A percentile compares a stretch with the other conserved stretches of the same genome.
Conservation (phyloP, 1,140 invertebrate species). For the Pseudomyrmex cubaensis region DNA sequence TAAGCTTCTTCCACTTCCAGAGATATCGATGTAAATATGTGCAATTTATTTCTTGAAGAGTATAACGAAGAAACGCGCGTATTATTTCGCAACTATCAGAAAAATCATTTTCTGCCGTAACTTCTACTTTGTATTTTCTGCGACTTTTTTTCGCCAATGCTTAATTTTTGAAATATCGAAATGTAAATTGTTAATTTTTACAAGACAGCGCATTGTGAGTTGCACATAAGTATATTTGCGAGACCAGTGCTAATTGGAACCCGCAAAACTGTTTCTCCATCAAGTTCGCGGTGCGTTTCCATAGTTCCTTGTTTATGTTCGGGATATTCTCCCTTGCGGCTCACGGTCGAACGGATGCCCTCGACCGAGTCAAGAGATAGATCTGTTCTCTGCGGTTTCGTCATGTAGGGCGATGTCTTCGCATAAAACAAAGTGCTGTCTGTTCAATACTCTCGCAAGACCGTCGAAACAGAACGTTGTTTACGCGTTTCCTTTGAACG, state of each 20-base stretch:
- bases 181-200: no score
- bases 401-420: neutral
- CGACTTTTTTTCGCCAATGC: no score
- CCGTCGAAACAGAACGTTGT: constrained; percentile 16
- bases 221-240: constrained; percentile 14
- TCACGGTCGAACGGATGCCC: neutral
- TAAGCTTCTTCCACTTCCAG: no score
- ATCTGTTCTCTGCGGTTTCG: constrained; percentile 14
- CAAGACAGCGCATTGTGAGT: neutral
- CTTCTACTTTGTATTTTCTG: no score
- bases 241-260: constrained; percentile 32
- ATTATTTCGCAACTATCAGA: no score
- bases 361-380: constrained; percentile 25
- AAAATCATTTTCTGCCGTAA: no score
- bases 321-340: neutral
- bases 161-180: no score
- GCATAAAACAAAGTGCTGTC: neutral
- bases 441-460: constrained; percentile 21
- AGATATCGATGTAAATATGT: no score
- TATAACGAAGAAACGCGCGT: no score
- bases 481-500: constrained; percentile 27
- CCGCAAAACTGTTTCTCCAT: constrained; percentile 25
- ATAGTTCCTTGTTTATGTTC: constrained; percentile 44
- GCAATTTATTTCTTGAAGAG: no score
- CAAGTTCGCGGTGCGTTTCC: constrained; percentile 35